Conservation (phyloP, 1,140 invertebrate species). For the Drosophila leontia region DNA sequence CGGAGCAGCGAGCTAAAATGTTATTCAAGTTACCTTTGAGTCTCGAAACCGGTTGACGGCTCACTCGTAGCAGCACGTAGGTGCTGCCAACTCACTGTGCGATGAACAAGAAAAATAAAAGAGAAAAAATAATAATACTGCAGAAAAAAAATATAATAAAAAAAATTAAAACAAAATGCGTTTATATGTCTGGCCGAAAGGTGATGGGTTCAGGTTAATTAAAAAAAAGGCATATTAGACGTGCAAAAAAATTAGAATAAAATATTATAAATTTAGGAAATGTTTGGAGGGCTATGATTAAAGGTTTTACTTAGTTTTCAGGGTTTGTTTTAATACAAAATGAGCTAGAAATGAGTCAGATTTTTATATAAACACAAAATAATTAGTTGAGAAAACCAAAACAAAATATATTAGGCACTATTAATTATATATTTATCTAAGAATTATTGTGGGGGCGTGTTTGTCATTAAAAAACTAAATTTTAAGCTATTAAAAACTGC, state of each 20-base stretch:
- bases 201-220: background rate
- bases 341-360: background rate
- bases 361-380: background rate
- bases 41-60: conserved; percentile 52
- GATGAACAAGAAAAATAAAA: conserved; percentile 31
- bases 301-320: background rate
- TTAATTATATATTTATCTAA: background rate
- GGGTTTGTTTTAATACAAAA: background rate
- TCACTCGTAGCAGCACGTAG: conserved; percentile 46
- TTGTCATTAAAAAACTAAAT: too few species aligned
- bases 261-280: background rate
- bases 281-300: background rate
- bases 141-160: background rate
- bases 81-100: conserved; percentile 57
- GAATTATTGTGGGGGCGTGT: too few species aligned
- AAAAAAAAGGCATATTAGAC: background rate
- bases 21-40: conserved; percentile 64
- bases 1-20: conserved; percentile 40
- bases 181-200: conserved; percentile 18
- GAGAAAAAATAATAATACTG: conserved; percentile 1
- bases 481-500: too few species aligned
- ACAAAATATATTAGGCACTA: background rate
- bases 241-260: background rate
- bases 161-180: conserved; percentile 21
- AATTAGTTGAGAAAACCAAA: background rate